phyloP scores from a whole-genome alignment of 2,888 invertebrate species.

The Drosophila infuscata region DNA sequence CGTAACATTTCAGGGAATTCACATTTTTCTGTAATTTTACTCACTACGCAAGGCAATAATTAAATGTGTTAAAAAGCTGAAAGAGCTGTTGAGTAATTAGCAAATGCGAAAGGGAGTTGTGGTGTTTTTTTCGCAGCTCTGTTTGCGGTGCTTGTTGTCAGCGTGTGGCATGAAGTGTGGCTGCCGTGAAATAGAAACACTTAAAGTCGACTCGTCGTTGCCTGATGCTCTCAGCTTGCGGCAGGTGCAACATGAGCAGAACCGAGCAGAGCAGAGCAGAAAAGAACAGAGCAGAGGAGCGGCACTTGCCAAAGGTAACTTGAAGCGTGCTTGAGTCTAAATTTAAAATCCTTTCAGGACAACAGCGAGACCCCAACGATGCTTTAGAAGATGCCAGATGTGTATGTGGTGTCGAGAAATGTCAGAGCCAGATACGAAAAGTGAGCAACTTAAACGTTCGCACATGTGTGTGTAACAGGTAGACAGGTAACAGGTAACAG shows the following conservation, averaged over 20 bases:
- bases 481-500: constrained; percentile 2
- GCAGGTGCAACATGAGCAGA: constrained; percentile 19
- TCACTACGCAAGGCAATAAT: not conserved
- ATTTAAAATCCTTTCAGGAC: constrained; percentile 65
- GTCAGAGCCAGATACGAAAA: constrained; percentile 31
- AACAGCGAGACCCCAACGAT: constrained; percentile 37
- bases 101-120: constrained; percentile 60
- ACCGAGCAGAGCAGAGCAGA: not conserved
- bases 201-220: constrained; percentile 42
- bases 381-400: not conserved
- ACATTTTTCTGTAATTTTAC: no score
- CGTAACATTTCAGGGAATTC: no score
- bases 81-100: constrained; percentile 70
- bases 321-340: constrained; percentile 66
- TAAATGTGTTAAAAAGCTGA: constrained; percentile 62
- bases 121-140: constrained; percentile 22
- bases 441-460: constrained; percentile 49
- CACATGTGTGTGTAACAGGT: constrained; percentile 46
- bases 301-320: constrained; percentile 60
- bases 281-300: not conserved
- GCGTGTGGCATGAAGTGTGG: constrained; percentile 37
- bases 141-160: constrained; percentile 18
- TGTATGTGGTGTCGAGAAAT: constrained; percentile 21
- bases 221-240: constrained; percentile 40
- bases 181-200: constrained; percentile 55